Evolutionary conservation across 2,113 vertebrate genomes (phyloP), one percentile per base, ranked within the genome.

Genomic region (Brachyhypopomus gauderio): DNA sequence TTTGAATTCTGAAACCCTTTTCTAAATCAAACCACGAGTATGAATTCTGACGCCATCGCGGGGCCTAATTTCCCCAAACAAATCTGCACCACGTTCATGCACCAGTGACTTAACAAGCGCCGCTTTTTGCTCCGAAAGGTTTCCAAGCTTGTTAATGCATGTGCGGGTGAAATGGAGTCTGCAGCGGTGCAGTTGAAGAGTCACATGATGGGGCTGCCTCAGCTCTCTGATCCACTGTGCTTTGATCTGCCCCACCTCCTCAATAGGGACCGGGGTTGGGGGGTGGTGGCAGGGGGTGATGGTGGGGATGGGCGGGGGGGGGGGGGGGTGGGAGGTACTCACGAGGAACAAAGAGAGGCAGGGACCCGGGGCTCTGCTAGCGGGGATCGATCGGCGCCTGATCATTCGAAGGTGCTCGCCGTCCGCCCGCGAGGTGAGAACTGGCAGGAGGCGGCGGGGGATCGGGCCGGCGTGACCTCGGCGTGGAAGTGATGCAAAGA

Each of bases 111-210:
- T 89, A 89, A 88, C 88, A 76, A 85, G 62, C 45, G 14, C 45
- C 45, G 14, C 45, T 5, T 56, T 74, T 89, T 89, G 66, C 48
- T 86, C 78, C 60, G 23, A 89, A 89, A 89, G 88, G 88, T 52
- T 8, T 11, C 16, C 5, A 20, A 36, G 17, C 84, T 89, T 83
- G 86, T 89, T 86, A 90, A 72, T 27, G 14, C 25, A 62, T 22
- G 64, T 55, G 52, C 12, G n/a, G 60, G 67, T 64, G 3, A 23
- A 85, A 62, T 22, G 6, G n/a, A 36, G 23, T 70, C 56, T 48
- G 45, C 45, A 1, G 12, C 5, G 12, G 2, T 52, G 41, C 38
- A 48, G 45, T 69, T 45, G 3, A 4, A 77, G 52, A 76, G 45
- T 30, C 12, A 34, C 20, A 64, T 27, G 59, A 64, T 8, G 7